These are phyloP conservation scores for Odontomachus brunneus DNA, from an alignment of 1,140 invertebrate genomes.

Conservation along the genomic window DNA sequence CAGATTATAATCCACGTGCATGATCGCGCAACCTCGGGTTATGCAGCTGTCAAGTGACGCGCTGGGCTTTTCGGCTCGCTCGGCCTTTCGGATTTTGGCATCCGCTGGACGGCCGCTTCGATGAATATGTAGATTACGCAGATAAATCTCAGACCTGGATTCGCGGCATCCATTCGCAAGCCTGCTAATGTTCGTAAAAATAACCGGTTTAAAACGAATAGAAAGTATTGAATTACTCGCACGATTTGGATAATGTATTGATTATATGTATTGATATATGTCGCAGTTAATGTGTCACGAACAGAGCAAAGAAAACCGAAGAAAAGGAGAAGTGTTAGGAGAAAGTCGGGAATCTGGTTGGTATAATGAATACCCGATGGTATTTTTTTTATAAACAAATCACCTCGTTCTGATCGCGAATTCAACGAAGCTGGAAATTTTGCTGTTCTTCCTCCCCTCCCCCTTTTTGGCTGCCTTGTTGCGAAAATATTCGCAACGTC, in stretches of 20 bases:
- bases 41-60: constrained; percentile 56
- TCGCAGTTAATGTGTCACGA: too few relatives aligned
- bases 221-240: background rate
- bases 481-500: constrained; percentile 21
- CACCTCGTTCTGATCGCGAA: background rate
- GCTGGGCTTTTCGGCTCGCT: constrained; percentile 25
- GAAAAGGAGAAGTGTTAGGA: too few relatives aligned
- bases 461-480: background rate
- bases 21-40: constrained; percentile 37
- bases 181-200: constrained; percentile 6
- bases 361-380: too few relatives aligned
- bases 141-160: constrained; percentile 13
- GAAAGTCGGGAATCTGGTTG: background rate
- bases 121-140: constrained; percentile 7
- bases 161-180: background rate
- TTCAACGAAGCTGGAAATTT: background rate
- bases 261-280: too few relatives aligned
- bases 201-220: background rate
- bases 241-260: background rate
- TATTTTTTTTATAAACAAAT: constrained; percentile 3
- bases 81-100: constrained; percentile 40
- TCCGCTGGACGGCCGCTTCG: constrained; percentile 30
- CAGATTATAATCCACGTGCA: constrained; percentile 51
- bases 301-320: background rate
- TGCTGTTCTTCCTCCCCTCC: background rate